Evolutionary conservation across 2,888 invertebrate genomes (phyloP).

Genomic region (Nomada hirtipes): DNA sequence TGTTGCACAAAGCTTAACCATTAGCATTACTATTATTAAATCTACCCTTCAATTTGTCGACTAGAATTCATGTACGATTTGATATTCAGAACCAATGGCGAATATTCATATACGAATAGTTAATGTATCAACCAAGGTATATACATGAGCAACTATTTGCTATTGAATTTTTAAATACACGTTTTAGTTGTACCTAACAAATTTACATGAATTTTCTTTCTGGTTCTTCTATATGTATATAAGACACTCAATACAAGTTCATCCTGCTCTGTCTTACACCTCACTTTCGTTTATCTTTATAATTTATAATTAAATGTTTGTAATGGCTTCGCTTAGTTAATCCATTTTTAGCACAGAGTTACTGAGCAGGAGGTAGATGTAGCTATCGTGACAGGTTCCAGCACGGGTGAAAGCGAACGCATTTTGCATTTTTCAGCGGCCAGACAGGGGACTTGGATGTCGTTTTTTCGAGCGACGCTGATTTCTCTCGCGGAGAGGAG

Average conservation of each 20-base stretch:
- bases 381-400: constrained; percentile 22
- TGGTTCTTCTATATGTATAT: no score
- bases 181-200: no score
- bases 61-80: no score
- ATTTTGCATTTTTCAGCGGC: constrained; percentile 35
- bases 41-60: no score
- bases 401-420: constrained; percentile 44
- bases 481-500: constrained; percentile 32
- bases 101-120: no score
- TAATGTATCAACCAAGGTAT: no score
- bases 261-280: background rate
- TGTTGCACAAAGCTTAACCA: no score
- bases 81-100: no score
- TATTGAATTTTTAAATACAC: no score
- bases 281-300: background rate
- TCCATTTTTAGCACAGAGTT: constrained; percentile 3
- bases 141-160: no score
- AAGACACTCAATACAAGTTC: background rate
- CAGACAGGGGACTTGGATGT: background rate
- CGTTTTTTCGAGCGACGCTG: constrained; percentile 13
- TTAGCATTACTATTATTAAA: no score
- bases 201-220: no score
- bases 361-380: constrained; percentile 3
- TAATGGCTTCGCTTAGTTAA: background rate
- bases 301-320: background rate